Evolutionary conservation across 1,140 invertebrate genomes (phyloP).

Genomic region (Heliconius congener): DNA sequence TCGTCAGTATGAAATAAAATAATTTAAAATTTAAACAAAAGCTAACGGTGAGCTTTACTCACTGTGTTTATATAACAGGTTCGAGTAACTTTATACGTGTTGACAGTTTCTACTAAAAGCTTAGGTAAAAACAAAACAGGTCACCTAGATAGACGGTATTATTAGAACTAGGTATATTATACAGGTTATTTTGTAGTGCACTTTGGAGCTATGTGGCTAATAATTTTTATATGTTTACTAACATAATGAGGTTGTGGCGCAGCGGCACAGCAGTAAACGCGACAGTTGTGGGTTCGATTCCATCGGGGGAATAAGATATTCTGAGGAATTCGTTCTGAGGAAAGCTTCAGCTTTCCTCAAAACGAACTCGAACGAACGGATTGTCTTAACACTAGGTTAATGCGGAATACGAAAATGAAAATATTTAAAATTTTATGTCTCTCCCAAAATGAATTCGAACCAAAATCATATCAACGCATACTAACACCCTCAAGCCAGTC

Average conservation of each 20-base stretch:
- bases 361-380: too few relatives aligned
- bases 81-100: constrained; percentile 8
- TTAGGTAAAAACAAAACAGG: constrained; percentile 8
- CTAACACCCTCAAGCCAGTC: too few relatives aligned
- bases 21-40: background rate
- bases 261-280: too few relatives aligned
- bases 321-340: too few relatives aligned
- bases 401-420: too few relatives aligned
- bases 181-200: background rate
- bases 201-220: background rate
- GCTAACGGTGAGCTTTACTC: background rate
- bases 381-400: too few relatives aligned
- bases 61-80: background rate
- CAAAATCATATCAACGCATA: too few relatives aligned
- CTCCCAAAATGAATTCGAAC: too few relatives aligned
- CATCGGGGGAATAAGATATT: too few relatives aligned
- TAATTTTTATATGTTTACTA: background rate
- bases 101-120: constrained; percentile 8
- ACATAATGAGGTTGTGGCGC: background rate
- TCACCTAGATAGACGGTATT: constrained; percentile 8
- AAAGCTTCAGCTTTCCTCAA: too few relatives aligned
- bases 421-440: too few relatives aligned
- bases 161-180: background rate
- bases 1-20: background rate
- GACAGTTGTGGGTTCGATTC: too few relatives aligned